phyloP scores from a whole-genome alignment of 2,797 vertebrate species.

The Ptychobarbus kaznakovi region DNA sequence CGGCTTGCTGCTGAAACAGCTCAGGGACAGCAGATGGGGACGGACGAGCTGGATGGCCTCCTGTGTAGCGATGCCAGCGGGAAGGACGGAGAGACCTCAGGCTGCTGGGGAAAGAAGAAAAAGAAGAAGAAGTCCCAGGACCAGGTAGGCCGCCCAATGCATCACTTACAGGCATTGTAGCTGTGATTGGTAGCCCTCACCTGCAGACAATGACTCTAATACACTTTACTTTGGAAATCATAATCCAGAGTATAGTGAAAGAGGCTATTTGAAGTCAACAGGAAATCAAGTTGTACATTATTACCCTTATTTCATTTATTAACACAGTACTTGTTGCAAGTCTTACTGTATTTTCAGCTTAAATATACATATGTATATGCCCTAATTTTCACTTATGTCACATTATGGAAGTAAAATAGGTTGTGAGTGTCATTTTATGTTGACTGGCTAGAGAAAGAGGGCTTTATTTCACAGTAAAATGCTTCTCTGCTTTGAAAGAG shows the following conservation, averaged over 20 bases:
- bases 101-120: slow-evolving; percentile 99
- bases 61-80: slow-evolving; percentile 91
- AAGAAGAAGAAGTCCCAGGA: slow-evolving; percentile 99
- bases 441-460: not conserved
- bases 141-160: slow-evolving; percentile 82
- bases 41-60: slow-evolving; percentile 95
- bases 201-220: not conserved
- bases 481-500: not conserved
- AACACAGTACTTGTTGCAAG: not conserved
- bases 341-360: not conserved
- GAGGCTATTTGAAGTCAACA: not conserved
- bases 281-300: not conserved
- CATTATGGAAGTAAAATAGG: not conserved
- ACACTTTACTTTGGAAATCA: not conserved
- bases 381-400: not conserved
- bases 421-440: not conserved
- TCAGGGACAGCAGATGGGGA: slow-evolving; percentile 97
- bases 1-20: slow-evolving; percentile 97
- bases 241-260: not conserved
- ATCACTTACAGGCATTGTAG: slow-evolving; percentile 35
- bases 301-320: not conserved
- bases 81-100: slow-evolving; percentile 93
- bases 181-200: not conserved
- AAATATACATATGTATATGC: not conserved
- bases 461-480: not conserved